Percentiles rank a stretch among this genome's conserved stretches.
Conservation (phyloP, 1,140 invertebrate genomes). For the Achroia grisella region DNA sequence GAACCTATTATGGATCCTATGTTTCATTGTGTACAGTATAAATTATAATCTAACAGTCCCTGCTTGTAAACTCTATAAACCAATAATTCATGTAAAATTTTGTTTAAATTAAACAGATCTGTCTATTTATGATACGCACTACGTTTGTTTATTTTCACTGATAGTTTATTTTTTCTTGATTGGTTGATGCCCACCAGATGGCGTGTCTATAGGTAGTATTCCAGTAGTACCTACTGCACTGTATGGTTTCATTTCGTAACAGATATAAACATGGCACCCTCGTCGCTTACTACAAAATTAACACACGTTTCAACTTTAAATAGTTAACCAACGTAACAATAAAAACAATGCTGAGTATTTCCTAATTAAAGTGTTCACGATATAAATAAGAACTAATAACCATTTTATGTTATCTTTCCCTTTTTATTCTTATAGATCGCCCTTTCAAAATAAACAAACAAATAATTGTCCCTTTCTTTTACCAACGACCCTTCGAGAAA, state of each 20-base stretch:
- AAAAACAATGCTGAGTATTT: slow-evolving; percentile 38
- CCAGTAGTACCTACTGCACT: slow-evolving; percentile 24
- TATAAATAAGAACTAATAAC: no score
- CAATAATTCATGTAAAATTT: slow-evolving; percentile 10
- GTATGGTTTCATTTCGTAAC: slow-evolving; percentile 44
- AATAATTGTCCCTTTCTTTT: no score
- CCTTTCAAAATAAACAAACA: no score
- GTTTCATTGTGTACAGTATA: no score
- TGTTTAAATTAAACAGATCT: slow-evolving; percentile 30
- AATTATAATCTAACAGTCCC: slow-evolving; percentile 1
- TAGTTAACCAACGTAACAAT: slow-evolving; percentile 21
- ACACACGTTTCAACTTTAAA: slow-evolving; percentile 46
- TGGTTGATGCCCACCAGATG: slow-evolving; percentile 65
- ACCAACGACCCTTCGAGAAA: no score
- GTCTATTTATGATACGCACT: slow-evolving; percentile 45
- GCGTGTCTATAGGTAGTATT: slow-evolving; percentile 39
- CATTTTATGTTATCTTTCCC: no score
- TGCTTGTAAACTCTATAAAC: background rate
- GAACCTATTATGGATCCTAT: no score
- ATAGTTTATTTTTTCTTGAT: slow-evolving; percentile 63
- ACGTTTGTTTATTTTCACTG: slow-evolving; percentile 60
- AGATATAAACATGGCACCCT: slow-evolving; percentile 58
- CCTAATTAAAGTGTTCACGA: slow-evolving; percentile 7
- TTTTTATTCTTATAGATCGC: no score
- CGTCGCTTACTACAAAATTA: slow-evolving; percentile 49